Base-by-base conservation (phyloP, 2,113 vertebrate genomes). In the Clinocottus analis region DNA sequence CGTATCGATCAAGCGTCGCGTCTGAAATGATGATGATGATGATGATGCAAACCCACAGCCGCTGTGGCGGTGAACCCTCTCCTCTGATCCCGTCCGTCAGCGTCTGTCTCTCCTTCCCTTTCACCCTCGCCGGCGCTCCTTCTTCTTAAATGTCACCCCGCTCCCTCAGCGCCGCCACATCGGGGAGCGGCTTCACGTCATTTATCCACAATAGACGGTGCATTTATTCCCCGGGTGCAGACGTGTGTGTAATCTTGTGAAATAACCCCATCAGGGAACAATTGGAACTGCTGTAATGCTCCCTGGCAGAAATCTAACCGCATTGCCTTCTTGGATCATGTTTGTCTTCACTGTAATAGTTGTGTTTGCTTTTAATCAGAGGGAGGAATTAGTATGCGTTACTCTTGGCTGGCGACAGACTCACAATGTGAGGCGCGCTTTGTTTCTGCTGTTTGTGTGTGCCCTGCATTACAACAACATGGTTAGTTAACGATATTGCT, bases 331-430 rank as follows among this genome's bases (percentile, higher is more conserved):
- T 8, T 31, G 37, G 72, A 77, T 85, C 64, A 47, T 63, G 61
- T 73, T 87, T 84, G n/a, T 84, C 17, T 84, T 72, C 79, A 55
- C 59, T 49, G 64, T 74, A 83, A 84, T 81, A 81, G 23, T 63
- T 75, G 5, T 55, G 85, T 88, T 89, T 92, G 79, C 80, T 83
- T 90, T 91, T 92, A 88, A 92, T 93, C 90, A 91, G 75, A 85
- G 39, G 21, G 16, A 84, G 65, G 47, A 84, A 92, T 89, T 91
- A 85, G 79, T 85, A 83, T 77, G 76, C 73, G 67, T 88, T 85
- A 80, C 80, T 88, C 84, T 77, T 67, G 83, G 55, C 84, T 88
- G 58, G 83, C 72, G 73, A 64, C 65, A 81, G 74, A 72, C 79
- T 72, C 81, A 68, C 65, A 62, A 37, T 84, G 72, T 47, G 63